phyloP scores from a whole-genome alignment of 2,888 invertebrate genomes.

The Urechis unicinctus region DNA sequence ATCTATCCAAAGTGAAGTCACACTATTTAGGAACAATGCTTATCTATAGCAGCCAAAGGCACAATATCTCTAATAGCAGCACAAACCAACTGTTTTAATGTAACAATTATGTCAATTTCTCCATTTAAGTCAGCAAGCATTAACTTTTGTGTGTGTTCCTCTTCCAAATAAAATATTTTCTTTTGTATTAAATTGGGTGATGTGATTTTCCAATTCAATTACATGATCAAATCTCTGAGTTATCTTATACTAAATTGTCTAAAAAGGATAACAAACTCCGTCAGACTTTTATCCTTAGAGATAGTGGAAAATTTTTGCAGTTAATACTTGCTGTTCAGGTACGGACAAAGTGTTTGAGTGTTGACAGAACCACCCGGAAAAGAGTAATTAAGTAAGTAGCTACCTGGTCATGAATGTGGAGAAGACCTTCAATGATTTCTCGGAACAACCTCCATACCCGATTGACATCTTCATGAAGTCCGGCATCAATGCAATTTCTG shows the following conservation, averaged over 20 bases:
- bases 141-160: too few species aligned
- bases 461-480: slow-evolving; percentile 72
- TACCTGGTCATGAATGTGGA: slow-evolving; percentile 88
- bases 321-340: not conserved
- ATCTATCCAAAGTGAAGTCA: too few species aligned
- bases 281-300: not conserved
- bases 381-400: slow-evolving; percentile 33
- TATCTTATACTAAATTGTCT: not conserved
- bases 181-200: too few species aligned
- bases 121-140: too few species aligned
- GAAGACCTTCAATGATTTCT: slow-evolving; percentile 85
- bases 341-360: not conserved
- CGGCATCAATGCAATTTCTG: slow-evolving; percentile 71
- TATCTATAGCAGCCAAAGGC: too few species aligned
- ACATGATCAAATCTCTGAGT: not conserved
- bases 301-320: not conserved
- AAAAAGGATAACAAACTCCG: not conserved
- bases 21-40: too few species aligned
- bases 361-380: not conserved
- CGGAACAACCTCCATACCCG: slow-evolving; percentile 86
- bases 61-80: too few species aligned
- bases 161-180: too few species aligned
- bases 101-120: too few species aligned
- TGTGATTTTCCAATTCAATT: not conserved
- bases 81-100: too few species aligned